phyloP scores from a whole-genome alignment of 2,888 invertebrate genomes.

The Ephialtes manifestator region DNA sequence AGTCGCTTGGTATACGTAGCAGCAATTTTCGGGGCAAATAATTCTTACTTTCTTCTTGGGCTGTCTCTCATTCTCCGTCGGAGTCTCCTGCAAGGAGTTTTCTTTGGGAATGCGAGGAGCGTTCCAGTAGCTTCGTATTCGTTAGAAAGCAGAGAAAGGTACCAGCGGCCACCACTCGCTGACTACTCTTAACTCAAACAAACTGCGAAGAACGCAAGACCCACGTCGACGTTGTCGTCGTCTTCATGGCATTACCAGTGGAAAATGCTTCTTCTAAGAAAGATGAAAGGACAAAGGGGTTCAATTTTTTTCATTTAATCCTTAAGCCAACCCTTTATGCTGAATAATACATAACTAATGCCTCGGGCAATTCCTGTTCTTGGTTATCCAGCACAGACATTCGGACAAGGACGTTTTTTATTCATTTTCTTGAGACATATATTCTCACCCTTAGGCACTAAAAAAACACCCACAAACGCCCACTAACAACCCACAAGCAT shows the following conservation, averaged over 20 bases:
- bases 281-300: slow-evolving; percentile 50
- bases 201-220: slow-evolving; percentile 74
- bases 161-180: slow-evolving; percentile 46
- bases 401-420: neutral
- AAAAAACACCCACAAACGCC: no score
- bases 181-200: slow-evolving; percentile 81
- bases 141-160: slow-evolving; percentile 72
- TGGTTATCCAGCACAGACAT: no score
- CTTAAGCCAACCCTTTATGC: neutral
- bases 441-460: no score
- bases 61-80: slow-evolving; percentile 39
- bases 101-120: slow-evolving; percentile 66
- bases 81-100: slow-evolving; percentile 30
- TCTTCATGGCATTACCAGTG: slow-evolving; percentile 48
- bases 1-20: slow-evolving; percentile 48
- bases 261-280: slow-evolving; percentile 47
- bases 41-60: slow-evolving; percentile 75
- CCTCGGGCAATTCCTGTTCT: no score
- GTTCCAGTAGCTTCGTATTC: slow-evolving; percentile 80
- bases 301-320: slow-evolving; percentile 34
- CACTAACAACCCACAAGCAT: no score
- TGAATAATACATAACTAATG: slow-evolving; percentile 49
- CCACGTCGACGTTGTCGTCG: slow-evolving; percentile 44
- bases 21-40: slow-evolving; percentile 80
- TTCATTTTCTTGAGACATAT: neutral